Evolutionary conservation across 2,888 invertebrate species (phyloP).

Genomic region (Tortricodes alternella): DNA sequence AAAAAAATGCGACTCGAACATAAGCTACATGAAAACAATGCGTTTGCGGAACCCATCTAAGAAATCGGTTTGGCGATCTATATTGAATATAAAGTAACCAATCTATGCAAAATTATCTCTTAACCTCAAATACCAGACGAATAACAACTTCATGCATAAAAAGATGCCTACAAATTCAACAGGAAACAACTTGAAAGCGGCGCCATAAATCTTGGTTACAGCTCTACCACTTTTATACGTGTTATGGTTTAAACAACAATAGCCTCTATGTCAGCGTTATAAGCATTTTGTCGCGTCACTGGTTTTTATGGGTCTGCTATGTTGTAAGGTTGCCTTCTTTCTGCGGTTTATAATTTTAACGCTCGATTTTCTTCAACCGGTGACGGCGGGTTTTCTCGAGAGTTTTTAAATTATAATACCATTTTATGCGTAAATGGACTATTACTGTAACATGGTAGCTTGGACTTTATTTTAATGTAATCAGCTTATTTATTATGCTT

Average conservation of each 20-base stretch:
- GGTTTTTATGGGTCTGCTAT: no score
- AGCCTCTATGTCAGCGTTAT: no score
- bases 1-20: no score
- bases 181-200: slow-evolving; percentile 20
- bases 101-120: slow-evolving; percentile 12
- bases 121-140: slow-evolving; percentile 25
- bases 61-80: no score
- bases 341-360: slow-evolving; percentile 20
- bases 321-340: no score
- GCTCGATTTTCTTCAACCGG: not conserved
- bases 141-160: slow-evolving; percentile 30
- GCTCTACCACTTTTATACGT: no score
- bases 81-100: not conserved
- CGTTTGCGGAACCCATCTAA: no score
- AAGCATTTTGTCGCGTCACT: no score
- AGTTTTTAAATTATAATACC: not conserved
- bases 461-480: not conserved
- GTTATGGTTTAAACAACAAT: no score
- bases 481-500: not conserved
- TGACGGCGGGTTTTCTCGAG: not conserved
- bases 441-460: not conserved
- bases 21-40: no score
- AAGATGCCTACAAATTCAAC: slow-evolving; percentile 27
- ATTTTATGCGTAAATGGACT: not conserved
- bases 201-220: slow-evolving; percentile 24